Conservation (phyloP, 1,140 invertebrate species). For the Melanaphis sacchari region DNA sequence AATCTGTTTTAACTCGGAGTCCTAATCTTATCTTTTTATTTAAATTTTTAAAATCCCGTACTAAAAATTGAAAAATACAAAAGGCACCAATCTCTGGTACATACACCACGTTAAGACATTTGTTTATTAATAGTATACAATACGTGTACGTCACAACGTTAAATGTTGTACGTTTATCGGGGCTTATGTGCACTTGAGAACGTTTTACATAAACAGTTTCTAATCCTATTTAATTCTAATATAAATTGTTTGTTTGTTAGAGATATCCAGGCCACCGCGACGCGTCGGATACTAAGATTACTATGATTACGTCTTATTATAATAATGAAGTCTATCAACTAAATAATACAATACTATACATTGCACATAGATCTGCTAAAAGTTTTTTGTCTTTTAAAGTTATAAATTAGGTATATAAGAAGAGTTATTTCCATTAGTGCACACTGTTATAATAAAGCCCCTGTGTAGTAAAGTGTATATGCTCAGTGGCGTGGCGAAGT, state of each 20-base stretch:
- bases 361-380: background rate
- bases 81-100: background rate
- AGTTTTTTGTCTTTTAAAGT: background rate
- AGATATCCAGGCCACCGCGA: background rate
- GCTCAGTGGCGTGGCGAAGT: no score
- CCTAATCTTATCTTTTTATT: background rate
- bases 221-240: constrained; percentile 12
- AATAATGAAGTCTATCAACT: constrained; percentile 8
- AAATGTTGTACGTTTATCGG: background rate
- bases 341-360: background rate
- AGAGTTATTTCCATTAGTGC: background rate
- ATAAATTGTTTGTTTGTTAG: background rate
- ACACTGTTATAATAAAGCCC: background rate
- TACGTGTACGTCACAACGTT: background rate
- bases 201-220: background rate
- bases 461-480: no score
- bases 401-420: background rate
- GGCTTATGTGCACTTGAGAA: background rate
- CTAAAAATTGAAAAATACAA: background rate
- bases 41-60: background rate
- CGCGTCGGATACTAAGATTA: background rate
- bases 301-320: background rate
- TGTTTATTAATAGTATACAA: background rate
- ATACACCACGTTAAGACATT: background rate
- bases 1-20: background rate